Evolutionary conservation across 2,888 invertebrate species (phyloP), one percentile per base, ranked within the genome.

Genomic region (Hyppa rectilinea): DNA sequence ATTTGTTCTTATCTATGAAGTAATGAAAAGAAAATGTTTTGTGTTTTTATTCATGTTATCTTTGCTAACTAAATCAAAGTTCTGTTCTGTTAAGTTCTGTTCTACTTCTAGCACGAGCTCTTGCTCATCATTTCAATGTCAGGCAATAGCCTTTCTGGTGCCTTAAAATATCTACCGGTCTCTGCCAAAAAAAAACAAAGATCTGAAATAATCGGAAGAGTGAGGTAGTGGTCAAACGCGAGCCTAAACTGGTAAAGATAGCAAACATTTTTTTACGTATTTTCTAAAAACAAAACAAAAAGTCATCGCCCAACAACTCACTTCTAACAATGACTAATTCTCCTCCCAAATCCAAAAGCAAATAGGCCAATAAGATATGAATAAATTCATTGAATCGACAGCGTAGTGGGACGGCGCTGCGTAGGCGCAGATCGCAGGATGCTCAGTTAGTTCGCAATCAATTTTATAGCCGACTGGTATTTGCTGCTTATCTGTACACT

Each of bases 401-500:
- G 85, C 81, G 81, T 70, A 84, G 84, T 83, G 85, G 85, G 87
- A 77, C 45, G 58, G 29, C 78, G 80, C 74, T 71, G 87, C 87
- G 90, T 89, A 87, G 91, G 90, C 91, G 87, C 81, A 74, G 80
- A 79, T 80, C 85, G 83, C 91, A 91, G 93, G 93, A 93, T 90
- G 91, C 86, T 69, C 87, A 83, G 90, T 88, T 91, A 91, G 91
- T 88, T 89, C 83, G 87, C 92, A 91, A 92, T 94, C 93, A 92
- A 93, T 93, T 93, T 91, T 91, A 92, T 93, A 85, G 91, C 89
- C 87, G 83, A 88, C 88, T 90, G 89, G 90, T 91, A 92, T 92
- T 90, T 83, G 89, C 88, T 89, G 87, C 86, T 91, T 90, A 88
- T 91, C 85, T 88, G 82, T 91, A 88, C 88, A 91, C 84, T 88